A percentile compares a stretch with the other conserved stretches of the same genome.
Evolutionary conservation across 2,797 vertebrate species (phyloP).

Genomic region (Premnoplex brunnescens): DNA sequence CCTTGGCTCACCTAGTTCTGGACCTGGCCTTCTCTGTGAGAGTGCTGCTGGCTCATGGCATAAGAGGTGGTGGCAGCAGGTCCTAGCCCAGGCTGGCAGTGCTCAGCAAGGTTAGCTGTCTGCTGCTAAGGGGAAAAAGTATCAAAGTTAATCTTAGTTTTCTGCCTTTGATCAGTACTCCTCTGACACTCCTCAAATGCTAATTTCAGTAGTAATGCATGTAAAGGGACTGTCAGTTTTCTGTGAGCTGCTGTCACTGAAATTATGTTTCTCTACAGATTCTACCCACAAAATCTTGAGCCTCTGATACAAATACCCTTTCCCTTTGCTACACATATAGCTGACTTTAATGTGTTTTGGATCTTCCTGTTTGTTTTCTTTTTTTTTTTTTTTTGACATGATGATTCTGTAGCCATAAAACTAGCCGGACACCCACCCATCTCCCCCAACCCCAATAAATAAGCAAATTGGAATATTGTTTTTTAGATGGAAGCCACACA

Average conservation of each 20-base stretch:
- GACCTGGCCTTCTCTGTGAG: neutral
- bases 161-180: neutral
- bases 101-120: neutral
- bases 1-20: neutral
- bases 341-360: neutral
- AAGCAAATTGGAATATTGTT: neutral
- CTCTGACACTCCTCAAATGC: neutral
- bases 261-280: neutral
- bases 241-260: neutral
- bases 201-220: neutral
- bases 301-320: neutral
- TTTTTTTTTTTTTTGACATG: neutral
- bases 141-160: neutral
- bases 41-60: neutral
- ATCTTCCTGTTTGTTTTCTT: neutral
- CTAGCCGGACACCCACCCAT: neutral
- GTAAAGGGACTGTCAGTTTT: neutral
- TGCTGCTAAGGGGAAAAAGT: neutral
- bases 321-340: neutral
- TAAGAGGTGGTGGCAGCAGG: neutral
- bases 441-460: neutral
- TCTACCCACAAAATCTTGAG: neutral
- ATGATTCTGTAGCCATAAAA: neutral
- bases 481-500: neutral
- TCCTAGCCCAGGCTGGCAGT: neutral